Base-by-base conservation (phyloP, 2,113 vertebrate genomes). In the Poeciliopsis retropinna region DNA sequence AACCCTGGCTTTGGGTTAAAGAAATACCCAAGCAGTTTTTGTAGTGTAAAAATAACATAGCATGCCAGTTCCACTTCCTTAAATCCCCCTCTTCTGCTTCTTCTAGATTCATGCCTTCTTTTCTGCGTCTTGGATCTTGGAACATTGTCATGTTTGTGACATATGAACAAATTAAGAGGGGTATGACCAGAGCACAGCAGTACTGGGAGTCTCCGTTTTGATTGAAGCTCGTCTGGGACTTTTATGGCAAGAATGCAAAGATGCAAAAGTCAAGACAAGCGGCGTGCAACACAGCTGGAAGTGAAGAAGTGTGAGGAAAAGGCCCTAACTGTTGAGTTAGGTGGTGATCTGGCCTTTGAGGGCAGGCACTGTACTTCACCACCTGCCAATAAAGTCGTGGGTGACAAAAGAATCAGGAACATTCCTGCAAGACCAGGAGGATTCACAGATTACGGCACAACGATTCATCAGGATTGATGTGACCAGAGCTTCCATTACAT, bases 111-210 rank as follows among this genome's bases (percentile, higher is more conserved):
- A 88, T 95, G 76, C 97, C 98, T 0, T 98, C 98, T 9, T 99
- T 99, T 89, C 93, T 99, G 73, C 95, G 97, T 0, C 82, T 99
- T 61, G 93, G 97, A 19, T 93, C 96, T 75, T 99, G 98, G 98
- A 99, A 99, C 3, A 95, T 99, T 78, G 95, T 97, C 70, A 99
- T 99, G 98, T 99, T 99, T 32, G 94, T 98, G 41, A 96, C 95
- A 0, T 99, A 97, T 1, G 98, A 99, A 85, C 97, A 99, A 87
- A 94, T 99, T 80, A 97, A 99, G 83, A 92, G 97, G 0, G 92
- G 87, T 0, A 71, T 94, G 79, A 94, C 83, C 72, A 87, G 88
- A 63, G 88, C 93, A 1, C 90, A 94, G 37, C 75, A 89, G 1
- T 89, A 93, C 25, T 95, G 95, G 93, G 95, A 95, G 85, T 94